A percentile compares a stretch with the other conserved stretches of the same genome.
Conservation (phyloP, 1,140 invertebrate genomes). For the Atopsyche davidsoni region DNA sequence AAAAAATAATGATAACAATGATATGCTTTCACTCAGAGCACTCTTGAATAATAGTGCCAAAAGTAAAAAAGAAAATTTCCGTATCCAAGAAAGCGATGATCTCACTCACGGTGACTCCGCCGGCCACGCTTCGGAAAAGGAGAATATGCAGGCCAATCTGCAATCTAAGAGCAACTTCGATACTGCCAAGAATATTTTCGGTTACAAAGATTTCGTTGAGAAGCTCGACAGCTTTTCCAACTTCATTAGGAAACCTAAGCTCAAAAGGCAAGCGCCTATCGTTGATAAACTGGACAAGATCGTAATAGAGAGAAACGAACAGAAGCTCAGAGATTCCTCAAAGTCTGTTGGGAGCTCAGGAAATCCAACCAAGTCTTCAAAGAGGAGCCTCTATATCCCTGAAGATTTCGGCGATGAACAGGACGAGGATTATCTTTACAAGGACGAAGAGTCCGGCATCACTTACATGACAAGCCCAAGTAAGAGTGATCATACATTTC, state of each 20-base stretch:
- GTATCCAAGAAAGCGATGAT: slow-evolving; percentile 6
- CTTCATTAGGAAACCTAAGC: slow-evolving; percentile 42
- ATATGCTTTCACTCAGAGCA: slow-evolving; percentile 18
- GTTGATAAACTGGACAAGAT: slow-evolving; percentile 40
- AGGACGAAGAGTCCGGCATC: slow-evolving; percentile 42
- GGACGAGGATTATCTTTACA: slow-evolving; percentile 38
- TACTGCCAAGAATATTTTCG: too few relatives aligned
- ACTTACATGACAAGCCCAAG: slow-evolving; percentile 33
- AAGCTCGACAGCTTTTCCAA: slow-evolving; percentile 6
- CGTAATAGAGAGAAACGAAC: slow-evolving; percentile 34
- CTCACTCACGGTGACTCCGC: neutral
- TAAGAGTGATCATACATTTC: neutral
- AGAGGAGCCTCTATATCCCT: neutral
- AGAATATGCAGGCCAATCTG: neutral
- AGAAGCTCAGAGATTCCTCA: slow-evolving; percentile 4
- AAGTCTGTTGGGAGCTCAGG: neutral
- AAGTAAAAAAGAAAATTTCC: too few relatives aligned
- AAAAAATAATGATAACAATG: slow-evolving; percentile 22
- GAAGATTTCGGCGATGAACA: slow-evolving; percentile 29
- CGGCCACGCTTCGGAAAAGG: neutral
- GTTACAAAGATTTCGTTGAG: neutral
- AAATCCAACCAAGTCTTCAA: neutral
- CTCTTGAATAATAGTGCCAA: slow-evolving; percentile 9
- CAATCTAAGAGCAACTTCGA: neutral
- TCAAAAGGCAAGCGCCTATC: slow-evolving; percentile 38